A percentile compares a stretch with the other conserved stretches of the same genome.
Evolutionary conservation across 2,113 vertebrate genomes (phyloP).

Genomic region (Steatornis caripensis): DNA sequence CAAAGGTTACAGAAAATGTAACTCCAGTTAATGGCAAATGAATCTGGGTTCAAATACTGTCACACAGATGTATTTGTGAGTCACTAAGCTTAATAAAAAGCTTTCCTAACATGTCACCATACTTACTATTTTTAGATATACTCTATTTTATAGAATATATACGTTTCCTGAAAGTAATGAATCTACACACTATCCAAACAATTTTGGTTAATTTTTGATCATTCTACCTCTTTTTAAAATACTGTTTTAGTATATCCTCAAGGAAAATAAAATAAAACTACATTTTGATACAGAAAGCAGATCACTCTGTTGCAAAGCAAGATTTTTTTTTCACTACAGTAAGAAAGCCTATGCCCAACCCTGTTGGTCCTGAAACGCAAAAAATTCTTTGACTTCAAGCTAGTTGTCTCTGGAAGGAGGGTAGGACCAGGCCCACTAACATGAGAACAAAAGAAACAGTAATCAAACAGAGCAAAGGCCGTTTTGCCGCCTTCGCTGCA

Average conservation of each 20-base stretch:
- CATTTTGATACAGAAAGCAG: neutral
- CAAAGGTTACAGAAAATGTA: neutral
- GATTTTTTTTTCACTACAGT: neutral
- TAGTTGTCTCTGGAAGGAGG: neutral
- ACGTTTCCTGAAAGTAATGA: neutral
- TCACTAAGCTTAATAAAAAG: neutral
- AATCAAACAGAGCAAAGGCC: neutral
- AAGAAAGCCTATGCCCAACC: neutral
- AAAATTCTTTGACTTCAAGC: neutral
- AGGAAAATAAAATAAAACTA: neutral
- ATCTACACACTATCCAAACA: neutral
- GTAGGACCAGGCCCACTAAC: neutral
- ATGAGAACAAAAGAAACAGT: neutral
- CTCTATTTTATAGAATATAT: neutral
- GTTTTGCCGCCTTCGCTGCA: accelerated
- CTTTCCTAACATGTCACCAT: neutral
- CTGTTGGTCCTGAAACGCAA: neutral
- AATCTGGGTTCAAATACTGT: neutral
- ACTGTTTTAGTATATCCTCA: neutral
- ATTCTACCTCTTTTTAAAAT: neutral
- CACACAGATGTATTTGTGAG: neutral
- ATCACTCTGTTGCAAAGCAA: neutral
- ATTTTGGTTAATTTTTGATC: neutral
- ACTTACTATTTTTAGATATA: neutral
- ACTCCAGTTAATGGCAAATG: neutral